Evolutionary conservation across 2,797 vertebrate genomes (phyloP).

Genomic region (Mormyrops boulengeri): DNA sequence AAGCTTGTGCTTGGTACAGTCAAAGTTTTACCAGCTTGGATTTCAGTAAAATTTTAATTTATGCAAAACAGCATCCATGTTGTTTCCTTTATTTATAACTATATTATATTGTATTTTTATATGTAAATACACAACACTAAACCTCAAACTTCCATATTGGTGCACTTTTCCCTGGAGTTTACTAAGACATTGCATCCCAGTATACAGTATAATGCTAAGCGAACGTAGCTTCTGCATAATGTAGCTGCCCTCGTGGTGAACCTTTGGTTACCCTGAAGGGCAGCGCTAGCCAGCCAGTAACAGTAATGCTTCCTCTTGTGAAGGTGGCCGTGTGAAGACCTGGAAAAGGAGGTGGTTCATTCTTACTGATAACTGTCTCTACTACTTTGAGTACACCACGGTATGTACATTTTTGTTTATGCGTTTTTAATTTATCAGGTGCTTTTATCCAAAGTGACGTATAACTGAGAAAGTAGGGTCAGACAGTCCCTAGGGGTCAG

Average conservation of each 20-base stretch:
- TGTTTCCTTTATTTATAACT: not conserved
- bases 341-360: constrained; percentile 74
- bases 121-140: not conserved
- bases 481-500: not conserved
- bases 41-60: not conserved
- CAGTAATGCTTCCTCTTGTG: not conserved
- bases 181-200: not conserved
- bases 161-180: not conserved
- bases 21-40: not conserved
- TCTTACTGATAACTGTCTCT: constrained; percentile 69
- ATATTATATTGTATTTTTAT: too few relatives aligned
- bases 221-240: not conserved
- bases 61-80: not conserved
- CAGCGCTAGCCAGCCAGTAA: not conserved
- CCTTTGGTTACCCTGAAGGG: not conserved
- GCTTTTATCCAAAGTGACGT: not conserved
- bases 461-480: not conserved
- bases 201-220: not conserved
- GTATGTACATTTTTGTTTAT: constrained; percentile 38
- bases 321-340: constrained; percentile 67
- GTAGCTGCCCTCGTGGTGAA: not conserved
- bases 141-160: not conserved
- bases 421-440: not conserved
- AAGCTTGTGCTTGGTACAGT: not conserved
- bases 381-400: constrained; percentile 63